Conservation (phyloP, 2,113 vertebrate genomes). For the Pseudorectes ferrugineus region DNA sequence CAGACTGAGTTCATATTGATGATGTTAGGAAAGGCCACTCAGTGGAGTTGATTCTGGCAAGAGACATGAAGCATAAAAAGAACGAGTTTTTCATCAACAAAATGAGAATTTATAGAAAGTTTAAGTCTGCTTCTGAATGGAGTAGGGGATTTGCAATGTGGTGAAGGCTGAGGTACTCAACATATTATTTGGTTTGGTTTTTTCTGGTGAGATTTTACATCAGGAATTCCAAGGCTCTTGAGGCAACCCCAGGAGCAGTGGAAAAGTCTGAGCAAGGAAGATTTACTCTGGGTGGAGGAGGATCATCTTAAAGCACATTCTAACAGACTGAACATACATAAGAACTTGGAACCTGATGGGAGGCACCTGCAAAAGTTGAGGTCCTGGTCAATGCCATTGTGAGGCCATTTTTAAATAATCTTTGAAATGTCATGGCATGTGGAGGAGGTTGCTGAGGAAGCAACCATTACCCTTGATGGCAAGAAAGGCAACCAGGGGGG, state of each 20-base stretch:
- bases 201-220: neutral
- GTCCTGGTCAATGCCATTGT: neutral
- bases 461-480: accelerated
- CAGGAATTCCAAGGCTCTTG: neutral
- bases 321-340: neutral
- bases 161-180: neutral
- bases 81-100: neutral
- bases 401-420: neutral
- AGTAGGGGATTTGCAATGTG: neutral
- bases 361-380: neutral
- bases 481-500: neutral
- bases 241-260: neutral
- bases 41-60: neutral
- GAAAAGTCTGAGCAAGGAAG: neutral
- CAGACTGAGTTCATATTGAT: neutral
- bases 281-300: neutral
- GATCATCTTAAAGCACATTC: neutral
- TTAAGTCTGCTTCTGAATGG: neutral
- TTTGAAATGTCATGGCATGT: neutral
- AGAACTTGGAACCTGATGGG: neutral
- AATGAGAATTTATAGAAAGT: neutral
- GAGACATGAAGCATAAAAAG: neutral
- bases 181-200: neutral
- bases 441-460: neutral
- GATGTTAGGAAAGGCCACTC: neutral